phyloP scores from a whole-genome alignment of 2,888 invertebrate species.

The Maniola hyperantus region DNA sequence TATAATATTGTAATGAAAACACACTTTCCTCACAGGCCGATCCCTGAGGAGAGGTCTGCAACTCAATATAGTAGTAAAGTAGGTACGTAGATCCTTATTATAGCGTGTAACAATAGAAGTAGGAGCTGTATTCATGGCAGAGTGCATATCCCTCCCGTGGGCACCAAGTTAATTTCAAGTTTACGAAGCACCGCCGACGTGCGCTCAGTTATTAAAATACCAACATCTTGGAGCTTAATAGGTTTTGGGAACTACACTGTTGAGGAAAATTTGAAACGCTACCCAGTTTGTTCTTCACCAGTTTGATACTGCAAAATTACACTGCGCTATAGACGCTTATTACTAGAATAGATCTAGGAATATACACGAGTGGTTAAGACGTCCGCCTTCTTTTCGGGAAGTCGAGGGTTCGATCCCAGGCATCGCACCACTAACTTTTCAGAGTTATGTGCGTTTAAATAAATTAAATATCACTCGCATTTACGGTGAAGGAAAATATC shows the following conservation, averaged over 20 bases:
- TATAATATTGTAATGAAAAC: neutral
- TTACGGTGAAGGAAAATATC: too few species aligned
- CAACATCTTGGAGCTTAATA: conserved; percentile 70
- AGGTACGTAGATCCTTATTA: conserved; percentile 45
- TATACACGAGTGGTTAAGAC: too few species aligned
- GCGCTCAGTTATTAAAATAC: conserved; percentile 74
- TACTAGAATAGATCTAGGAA: too few species aligned
- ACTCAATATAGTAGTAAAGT: conserved; percentile 36
- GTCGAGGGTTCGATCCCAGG: too few species aligned
- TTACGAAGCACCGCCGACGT: conserved; percentile 60
- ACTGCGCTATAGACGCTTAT: neutral
- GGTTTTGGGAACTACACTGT: conserved; percentile 64
- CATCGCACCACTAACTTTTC: too few species aligned
- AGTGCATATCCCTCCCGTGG: conserved; percentile 59
- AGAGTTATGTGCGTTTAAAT: too few species aligned
- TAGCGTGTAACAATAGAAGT: conserved; percentile 47
- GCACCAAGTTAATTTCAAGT: conserved; percentile 78
- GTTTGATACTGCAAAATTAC: conserved; percentile 53
- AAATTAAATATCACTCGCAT: too few species aligned
- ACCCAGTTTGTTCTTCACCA: conserved; percentile 34
- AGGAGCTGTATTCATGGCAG: conserved; percentile 52
- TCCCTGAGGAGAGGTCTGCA: conserved; percentile 31
- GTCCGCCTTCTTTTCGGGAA: too few species aligned
- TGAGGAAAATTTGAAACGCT: conserved; percentile 53
- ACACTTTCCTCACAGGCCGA: conserved; percentile 9